A percentile compares a stretch with the other conserved stretches of the same genome.
Conservation (phyloP, 2,113 vertebrate species). For the Eolophus roseicapilla region DNA sequence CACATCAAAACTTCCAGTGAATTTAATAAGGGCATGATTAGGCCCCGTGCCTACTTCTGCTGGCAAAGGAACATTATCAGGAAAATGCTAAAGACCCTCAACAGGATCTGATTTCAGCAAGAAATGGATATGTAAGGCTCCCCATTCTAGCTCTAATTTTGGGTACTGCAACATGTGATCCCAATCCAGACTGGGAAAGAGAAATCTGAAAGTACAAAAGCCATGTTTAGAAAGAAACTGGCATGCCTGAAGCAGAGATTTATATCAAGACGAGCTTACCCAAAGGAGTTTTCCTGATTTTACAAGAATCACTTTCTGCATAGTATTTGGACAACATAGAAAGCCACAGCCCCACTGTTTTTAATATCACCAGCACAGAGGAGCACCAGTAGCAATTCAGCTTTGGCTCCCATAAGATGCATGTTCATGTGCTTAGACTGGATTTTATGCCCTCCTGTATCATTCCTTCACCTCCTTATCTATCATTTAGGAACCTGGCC, state of each 20-base stretch:
- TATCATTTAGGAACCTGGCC: background rate
- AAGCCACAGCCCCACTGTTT: background rate
- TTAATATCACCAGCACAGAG: background rate
- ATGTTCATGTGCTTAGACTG: background rate
- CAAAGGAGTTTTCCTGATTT: background rate
- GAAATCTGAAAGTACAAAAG: background rate
- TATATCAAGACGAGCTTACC: background rate
- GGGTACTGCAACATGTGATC: background rate
- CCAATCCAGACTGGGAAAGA: background rate
- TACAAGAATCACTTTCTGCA: background rate
- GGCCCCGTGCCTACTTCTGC: background rate
- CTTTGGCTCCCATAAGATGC: background rate
- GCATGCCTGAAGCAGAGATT: background rate
- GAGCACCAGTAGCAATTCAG: background rate
- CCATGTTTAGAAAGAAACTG: background rate
- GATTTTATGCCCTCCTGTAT: background rate
- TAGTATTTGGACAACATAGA: background rate
- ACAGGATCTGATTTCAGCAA: background rate
- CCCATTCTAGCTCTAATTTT: background rate
- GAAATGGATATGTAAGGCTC: background rate
- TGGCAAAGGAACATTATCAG: conserved; percentile 20
- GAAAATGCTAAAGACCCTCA: conserved; percentile 7
- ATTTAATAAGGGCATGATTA: conserved; percentile 26
- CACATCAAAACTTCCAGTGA: conserved; percentile 40
- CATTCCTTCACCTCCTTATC: background rate